A percentile compares a stretch with the other conserved stretches of the same genome.
Evolutionary conservation across 1,140 invertebrate species (phyloP).

Genomic region (Ephestia elutella): DNA sequence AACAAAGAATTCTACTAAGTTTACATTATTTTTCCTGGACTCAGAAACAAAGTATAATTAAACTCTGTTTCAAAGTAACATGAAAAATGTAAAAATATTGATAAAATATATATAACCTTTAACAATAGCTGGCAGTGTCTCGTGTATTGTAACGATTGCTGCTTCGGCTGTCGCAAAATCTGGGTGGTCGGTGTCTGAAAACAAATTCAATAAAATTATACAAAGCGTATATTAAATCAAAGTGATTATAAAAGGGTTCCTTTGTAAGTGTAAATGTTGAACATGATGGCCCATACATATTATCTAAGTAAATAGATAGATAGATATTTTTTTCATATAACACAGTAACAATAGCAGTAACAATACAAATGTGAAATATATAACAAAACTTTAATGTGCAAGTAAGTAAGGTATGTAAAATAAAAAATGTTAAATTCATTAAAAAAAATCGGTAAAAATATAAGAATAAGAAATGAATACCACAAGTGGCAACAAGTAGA

Average conservation of each 20-base stretch:
- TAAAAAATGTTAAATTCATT: neutral
- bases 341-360: no score
- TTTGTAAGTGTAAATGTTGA: no score
- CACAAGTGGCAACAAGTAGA: conserved; percentile 12
- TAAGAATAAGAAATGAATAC: neutral
- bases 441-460: neutral
- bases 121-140: conserved; percentile 31
- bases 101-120: conserved; percentile 21
- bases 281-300: no score
- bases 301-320: no score
- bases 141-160: conserved; percentile 27
- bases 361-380: no score
- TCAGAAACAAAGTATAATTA: no score
- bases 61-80: neutral
- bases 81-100: neutral
- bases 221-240: neutral
- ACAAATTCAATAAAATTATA: conserved; percentile 1
- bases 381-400: no score
- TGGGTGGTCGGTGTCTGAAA: conserved; percentile 35
- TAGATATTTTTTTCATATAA: no score
- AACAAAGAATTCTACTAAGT: no score
- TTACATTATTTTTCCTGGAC: no score
- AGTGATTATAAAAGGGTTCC: no score
- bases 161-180: conserved; percentile 30
- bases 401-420: no score